Base-by-base conservation (phyloP, 2,888 invertebrate genomes). In the Hermaeophaga mercurialis region DNA sequence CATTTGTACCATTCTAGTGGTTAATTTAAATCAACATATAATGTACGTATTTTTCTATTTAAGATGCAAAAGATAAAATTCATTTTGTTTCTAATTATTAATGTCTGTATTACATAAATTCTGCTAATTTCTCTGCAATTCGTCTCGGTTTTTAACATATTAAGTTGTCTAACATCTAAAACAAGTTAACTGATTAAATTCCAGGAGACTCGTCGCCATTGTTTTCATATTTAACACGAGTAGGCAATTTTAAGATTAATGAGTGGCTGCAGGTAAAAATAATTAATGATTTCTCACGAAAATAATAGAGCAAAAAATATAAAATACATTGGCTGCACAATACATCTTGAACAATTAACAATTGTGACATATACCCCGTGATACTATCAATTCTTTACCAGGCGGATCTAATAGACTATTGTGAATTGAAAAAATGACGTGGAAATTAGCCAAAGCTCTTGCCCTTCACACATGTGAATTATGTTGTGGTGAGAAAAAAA, bases 391-490 rank as follows among this genome's bases (percentile, higher is more conserved):
- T 8, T 39, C 39, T 39, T 11, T 19, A 8, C 12, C 39, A 39
- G 19, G 39, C 39, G 39, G 19, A 39, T 39, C 39, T 39, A 39
- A 39, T 39, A 19, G 39, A 39, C 39, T 12, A 39, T 39, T 39
- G 39, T 39, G 39, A 39, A 39, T 39, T 39, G 19, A 19, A 39
- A 18, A 39, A 39, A 39, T 39, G 8, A 18, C 38, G 6, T 15
- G 38, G 9, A 38, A 38, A 38, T 38, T 12, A 2, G 15, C 9
- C 17, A 17, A 6, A 39, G 11, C 6, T 15, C n/a, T 38, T 22
- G 39, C 22, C 39, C 39, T 39, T 39, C 39, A 15, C 12, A 6
- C 4, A n/a, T 22, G n/a, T 19, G 22, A 7, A 11, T 6, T 19
- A 39, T 39, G 19, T n/a, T n/a, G n/a, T n/a, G n/a, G n/a, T n/a